Percentiles rank a stretch among this genome's conserved stretches.
Evolutionary conservation across 2,797 vertebrate species (phyloP).

Genomic region (Lithobates pipiens): DNA sequence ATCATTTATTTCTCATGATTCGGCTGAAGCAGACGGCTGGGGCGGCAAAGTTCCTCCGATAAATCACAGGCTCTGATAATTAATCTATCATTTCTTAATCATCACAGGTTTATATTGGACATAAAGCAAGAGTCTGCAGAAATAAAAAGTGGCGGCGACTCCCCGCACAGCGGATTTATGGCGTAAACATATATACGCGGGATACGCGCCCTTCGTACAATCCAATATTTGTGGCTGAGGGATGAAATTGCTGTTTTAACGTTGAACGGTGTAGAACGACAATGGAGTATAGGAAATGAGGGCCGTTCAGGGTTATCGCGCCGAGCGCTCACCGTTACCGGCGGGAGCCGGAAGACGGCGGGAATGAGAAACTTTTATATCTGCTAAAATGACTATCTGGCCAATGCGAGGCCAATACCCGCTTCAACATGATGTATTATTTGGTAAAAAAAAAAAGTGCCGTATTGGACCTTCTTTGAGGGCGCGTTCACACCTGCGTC

Average conservation of each 20-base stretch:
- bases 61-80: constrained; percentile 59
- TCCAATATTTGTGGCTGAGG: neutral
- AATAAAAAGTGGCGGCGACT: neutral
- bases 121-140: neutral
- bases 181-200: neutral
- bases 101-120: neutral
- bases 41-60: neutral
- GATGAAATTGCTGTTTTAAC: neutral
- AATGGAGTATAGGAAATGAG: too few species aligned
- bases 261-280: neutral
- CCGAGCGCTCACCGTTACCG: too few species aligned
- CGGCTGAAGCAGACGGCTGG: neutral
- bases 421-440: too few species aligned
- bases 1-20: constrained; percentile 14
- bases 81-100: constrained; percentile 60
- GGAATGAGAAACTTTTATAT: too few species aligned
- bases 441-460: too few species aligned
- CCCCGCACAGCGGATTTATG: neutral
- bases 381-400: too few species aligned
- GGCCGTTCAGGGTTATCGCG: too few species aligned
- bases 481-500: too few species aligned
- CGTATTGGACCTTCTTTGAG: too few species aligned
- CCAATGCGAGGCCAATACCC: too few species aligned
- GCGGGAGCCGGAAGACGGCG: too few species aligned
- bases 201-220: neutral